These are phyloP conservation scores for Dasyprocta punctata DNA, from an alignment of 2,113 vertebrate genomes.

Conservation along the genomic window DNA sequence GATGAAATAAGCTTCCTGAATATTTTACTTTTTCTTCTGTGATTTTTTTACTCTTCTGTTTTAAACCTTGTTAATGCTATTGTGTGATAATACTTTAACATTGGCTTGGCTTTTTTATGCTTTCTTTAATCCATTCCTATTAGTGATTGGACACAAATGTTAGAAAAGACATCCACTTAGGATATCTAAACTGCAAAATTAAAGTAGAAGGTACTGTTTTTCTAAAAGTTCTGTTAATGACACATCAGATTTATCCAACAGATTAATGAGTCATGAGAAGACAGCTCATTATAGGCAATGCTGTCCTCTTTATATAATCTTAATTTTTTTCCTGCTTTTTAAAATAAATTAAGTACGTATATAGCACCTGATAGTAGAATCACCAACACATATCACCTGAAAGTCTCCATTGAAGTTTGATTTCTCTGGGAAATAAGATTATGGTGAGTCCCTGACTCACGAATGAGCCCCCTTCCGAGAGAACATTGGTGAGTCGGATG, in stretches of 20 bases:
- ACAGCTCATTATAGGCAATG: background rate
- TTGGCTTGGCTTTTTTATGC: background rate
- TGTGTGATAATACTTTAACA: background rate
- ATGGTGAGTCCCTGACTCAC: background rate
- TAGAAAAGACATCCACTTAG: slow-evolving; percentile 19
- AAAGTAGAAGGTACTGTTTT: background rate
- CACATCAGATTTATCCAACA: background rate
- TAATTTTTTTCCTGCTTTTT: slow-evolving; percentile 11
- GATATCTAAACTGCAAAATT: slow-evolving; percentile 10
- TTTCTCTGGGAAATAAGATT: background rate
- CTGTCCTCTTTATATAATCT: background rate
- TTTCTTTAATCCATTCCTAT: slow-evolving; percentile 9
- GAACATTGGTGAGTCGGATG: background rate
- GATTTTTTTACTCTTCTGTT: slow-evolving; percentile 34
- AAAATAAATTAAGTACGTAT: background rate
- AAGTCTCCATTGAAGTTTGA: slow-evolving; percentile 3
- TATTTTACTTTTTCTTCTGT: slow-evolving; percentile 49
- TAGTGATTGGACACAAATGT: background rate
- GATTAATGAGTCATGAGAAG: slow-evolving; percentile 27
- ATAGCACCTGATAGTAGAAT: background rate
- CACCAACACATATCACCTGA: background rate
- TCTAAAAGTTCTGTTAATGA: slow-evolving; percentile 11
- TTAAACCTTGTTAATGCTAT: slow-evolving; percentile 31
- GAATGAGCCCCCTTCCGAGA: background rate
- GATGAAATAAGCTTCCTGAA: slow-evolving; percentile 44